These are phyloP conservation scores for Chlorops oryzae DNA, from an alignment of 1,140 invertebrate species.

Conservation along the genomic window DNA sequence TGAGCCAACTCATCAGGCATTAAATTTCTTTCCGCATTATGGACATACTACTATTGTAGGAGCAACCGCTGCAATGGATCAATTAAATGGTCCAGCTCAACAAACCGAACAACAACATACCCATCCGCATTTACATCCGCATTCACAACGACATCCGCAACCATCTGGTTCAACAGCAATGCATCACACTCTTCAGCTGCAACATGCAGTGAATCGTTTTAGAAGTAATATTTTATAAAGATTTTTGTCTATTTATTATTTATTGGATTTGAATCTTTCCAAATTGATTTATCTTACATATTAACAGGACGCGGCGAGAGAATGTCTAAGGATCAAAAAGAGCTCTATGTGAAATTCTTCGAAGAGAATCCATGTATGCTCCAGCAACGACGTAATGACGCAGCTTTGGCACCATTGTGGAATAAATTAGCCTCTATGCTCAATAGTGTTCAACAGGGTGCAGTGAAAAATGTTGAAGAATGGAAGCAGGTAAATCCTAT, in stretches of 20 bases:
- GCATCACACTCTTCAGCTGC: constrained; percentile 28
- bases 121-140: neutral
- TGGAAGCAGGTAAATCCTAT: constrained; percentile 25
- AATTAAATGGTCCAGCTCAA: constrained; percentile 20
- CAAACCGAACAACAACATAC: constrained; percentile 1
- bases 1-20: too few species aligned
- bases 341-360: constrained; percentile 42
- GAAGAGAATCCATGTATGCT: constrained; percentile 44
- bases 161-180: constrained; percentile 10
- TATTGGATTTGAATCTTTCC: neutral
- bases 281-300: constrained; percentile 7
- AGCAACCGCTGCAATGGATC: constrained; percentile 27
- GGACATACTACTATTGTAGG: neutral
- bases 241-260: too few species aligned
- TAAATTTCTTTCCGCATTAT: too few species aligned
- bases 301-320: constrained; percentile 41
- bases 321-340: constrained; percentile 44
- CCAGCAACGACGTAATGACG: constrained; percentile 37
- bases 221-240: constrained; percentile 32
- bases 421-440: constrained; percentile 33
- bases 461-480: constrained; percentile 43
- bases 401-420: constrained; percentile 38
- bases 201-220: constrained; percentile 39
- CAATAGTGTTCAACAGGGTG: constrained; percentile 40
- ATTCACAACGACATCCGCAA: neutral